Evolutionary conservation across 2,888 invertebrate genomes (phyloP), one percentile per base, ranked within the genome.

Genomic region (Ditylenchus weischeri): DNA sequence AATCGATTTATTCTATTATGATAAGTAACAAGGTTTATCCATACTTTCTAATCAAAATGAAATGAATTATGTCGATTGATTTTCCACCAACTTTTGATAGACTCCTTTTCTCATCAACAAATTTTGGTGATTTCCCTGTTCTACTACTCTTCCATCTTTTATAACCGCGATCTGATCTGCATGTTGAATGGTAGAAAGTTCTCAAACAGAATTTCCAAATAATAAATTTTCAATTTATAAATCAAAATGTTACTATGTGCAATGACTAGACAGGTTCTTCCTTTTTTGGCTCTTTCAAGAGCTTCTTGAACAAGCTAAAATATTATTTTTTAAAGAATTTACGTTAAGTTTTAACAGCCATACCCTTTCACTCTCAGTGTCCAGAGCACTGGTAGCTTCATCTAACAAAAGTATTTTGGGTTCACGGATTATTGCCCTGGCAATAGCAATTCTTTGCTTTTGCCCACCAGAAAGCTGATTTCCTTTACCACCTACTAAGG

Each of bases 301-400:
- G 92, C 91, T 78, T 90, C 90, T 85, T 92, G 92, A 0, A 92
- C 92, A 62, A 91, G 85, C 89, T 90, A 88, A 29, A 89, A 63
- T n/a, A n/a, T 36, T 10, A 36, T 47, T 29, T 29, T 54, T 54
- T 54, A 29, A 54, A 54, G 23, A 15, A 6, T 15, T 54, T 15
- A 18, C 2, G 29, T 29, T 6, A 43, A 29, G 2, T 29, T 43
- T 2, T 2, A 43, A 15, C 43, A 43, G 43, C 5, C 60, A 11
- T 47, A 59, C 59, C 8, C n/a, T 59, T 59, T 84, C 7, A 84
- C 84, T 60, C 76, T 76, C 76, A 11, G 76, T 62, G 54, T 75
- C 75, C 50, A 75, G 60, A 4, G 75, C 75, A n/a, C 71, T 69
- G 15, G 75, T 75, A 10, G 76, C 76, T 61, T 75, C 75, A 62